Evolutionary conservation across 2,888 invertebrate genomes (phyloP).

Genomic region (Ischnura elegans): DNA sequence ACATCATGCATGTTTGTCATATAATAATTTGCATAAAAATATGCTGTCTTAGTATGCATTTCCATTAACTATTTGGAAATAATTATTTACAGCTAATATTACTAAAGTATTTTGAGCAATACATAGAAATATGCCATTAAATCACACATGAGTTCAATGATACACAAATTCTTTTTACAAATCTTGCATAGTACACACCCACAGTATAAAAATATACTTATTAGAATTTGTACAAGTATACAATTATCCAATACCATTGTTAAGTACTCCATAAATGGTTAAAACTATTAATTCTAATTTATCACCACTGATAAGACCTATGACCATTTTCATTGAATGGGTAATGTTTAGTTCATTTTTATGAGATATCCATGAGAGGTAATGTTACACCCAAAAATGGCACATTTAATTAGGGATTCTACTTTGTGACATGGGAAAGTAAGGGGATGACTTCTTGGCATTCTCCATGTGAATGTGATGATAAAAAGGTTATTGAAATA

Average conservation of each 20-base stretch:
- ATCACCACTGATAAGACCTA: conserved; percentile 53
- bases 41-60: conserved; percentile 59
- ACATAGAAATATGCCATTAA: conserved; percentile 54
- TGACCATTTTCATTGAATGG: conserved; percentile 43
- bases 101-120: conserved; percentile 57
- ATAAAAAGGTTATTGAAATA: background rate
- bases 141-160: conserved; percentile 58
- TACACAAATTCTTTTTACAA: conserved; percentile 53
- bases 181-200: conserved; percentile 56
- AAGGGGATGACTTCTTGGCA: background rate
- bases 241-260: conserved; percentile 64
- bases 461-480: background rate
- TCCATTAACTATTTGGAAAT: conserved; percentile 55
- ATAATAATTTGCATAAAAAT: conserved; percentile 61
- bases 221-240: conserved; percentile 63
- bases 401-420: background rate
- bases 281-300: conserved; percentile 61
- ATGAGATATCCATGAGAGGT: background rate
- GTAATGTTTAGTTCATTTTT: conserved; percentile 27
- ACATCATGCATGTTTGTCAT: conserved; percentile 49
- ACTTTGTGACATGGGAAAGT: background rate
- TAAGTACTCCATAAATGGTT: conserved; percentile 62
- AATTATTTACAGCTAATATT: conserved; percentile 63
- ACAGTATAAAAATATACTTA: conserved; percentile 59
- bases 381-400: conserved; percentile 45